Percentiles rank a stretch among this genome's conserved stretches.
phyloP scores from a whole-genome alignment of 2,888 invertebrate genomes.

The Spatulosminthurus flaviceps region DNA sequence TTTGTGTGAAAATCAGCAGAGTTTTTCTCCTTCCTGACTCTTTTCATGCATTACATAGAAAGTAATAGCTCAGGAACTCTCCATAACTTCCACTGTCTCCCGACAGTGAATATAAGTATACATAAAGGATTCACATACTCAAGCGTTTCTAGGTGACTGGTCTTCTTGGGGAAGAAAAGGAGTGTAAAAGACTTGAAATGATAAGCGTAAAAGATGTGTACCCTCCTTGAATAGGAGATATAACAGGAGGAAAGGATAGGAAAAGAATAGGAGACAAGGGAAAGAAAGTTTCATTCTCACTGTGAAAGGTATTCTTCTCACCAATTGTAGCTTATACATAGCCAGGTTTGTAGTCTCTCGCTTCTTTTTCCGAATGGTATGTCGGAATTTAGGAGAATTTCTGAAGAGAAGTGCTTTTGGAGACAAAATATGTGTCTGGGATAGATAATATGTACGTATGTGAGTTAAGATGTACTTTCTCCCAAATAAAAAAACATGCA shows the following conservation, averaged over 20 bases:
- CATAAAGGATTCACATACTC: too few species aligned
- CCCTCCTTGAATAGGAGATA: too few species aligned
- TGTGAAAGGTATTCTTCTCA: too few species aligned
- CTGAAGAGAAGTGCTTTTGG: background rate
- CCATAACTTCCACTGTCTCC: too few species aligned
- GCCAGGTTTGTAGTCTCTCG: too few species aligned
- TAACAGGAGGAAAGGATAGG: too few species aligned
- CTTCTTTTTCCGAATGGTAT: too few species aligned
- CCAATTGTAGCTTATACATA: too few species aligned
- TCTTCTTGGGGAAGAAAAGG: background rate
- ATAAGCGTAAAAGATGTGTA: background rate
- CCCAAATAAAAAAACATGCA: background rate
- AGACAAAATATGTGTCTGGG: conserved; percentile 1
- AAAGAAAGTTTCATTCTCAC: too few species aligned
- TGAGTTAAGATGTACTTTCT: background rate
- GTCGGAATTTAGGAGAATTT: too few species aligned
- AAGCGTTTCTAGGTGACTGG: conserved; percentile 5
- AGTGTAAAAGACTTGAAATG: conserved; percentile 18
- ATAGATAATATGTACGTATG: background rate
- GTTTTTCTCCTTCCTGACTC: conserved; percentile 5
- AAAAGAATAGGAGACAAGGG: background rate
- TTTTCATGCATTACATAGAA: background rate
- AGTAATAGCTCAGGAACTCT: too few species aligned
- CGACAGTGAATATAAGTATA: too few species aligned
- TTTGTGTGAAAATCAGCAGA: conserved; percentile 32